Evolutionary conservation across 2,797 vertebrate species (phyloP), one percentile per base, ranked within the genome.

Genomic region (Gymnothorax reevesii): DNA sequence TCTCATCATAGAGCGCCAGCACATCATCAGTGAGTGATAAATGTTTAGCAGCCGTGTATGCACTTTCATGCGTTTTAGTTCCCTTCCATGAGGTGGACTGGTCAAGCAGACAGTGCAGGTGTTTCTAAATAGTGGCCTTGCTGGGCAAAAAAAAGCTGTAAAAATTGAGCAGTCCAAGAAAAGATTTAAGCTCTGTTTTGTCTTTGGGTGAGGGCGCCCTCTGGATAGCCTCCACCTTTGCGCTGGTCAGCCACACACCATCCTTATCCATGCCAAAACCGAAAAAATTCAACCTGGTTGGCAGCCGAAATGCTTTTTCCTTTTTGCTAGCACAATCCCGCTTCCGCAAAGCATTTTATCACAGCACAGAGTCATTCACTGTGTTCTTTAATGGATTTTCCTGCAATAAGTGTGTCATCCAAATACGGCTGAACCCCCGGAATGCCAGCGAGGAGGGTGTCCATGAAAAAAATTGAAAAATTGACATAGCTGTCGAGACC

Each of bases 231-330:
- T 25, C 52, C 17, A 69, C 64, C 64, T 75, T 75, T 54, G 73
- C 54, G 10, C 52, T 64, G 64, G 66, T 73, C 13, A 10, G 84
- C n/a, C 49, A 4, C 22, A 85, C 2, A 8, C 49, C 84, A 17
- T 85, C 62, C 64, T 85, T 69, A 54, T 85, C 64, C 62, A 71
- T 10, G 6, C n/a, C 42, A 54, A 85, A 85, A 15, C 84, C 25
- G 49, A 85, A 62, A 62, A 25, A 85, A 71, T 62, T 85, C 66
- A 10, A 85, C 62, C n/a, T 25, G 33, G 20, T 64, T 13, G 8
- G 64, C 66, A 85, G 59, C 27, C 64, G 57, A 82, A 9, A 82
- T 57, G 49, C 54, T 52, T 10, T 82, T 82, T 17, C 57, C 79
- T 22, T 82, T 82, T 22, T 55, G 79, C 15, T 55, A 52, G 8